phyloP scores from a whole-genome alignment of 1,140 invertebrate genomes.

The Steinernema feltiae region DNA sequence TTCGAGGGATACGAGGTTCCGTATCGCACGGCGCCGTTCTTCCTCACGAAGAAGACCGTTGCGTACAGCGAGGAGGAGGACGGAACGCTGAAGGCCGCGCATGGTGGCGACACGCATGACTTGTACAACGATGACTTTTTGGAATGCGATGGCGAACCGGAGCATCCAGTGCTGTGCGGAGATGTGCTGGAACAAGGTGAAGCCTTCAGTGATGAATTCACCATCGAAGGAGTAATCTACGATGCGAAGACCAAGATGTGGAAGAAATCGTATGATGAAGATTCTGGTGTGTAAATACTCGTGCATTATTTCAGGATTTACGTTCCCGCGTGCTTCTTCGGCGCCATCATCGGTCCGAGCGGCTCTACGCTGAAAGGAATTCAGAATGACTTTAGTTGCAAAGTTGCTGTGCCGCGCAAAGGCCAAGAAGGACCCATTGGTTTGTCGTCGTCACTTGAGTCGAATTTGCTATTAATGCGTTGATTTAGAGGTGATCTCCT shows the following conservation, averaged over 20 bases:
- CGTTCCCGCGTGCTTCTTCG: background rate
- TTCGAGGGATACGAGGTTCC: background rate
- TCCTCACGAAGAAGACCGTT: background rate
- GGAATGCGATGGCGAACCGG: background rate
- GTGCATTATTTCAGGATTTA: background rate
- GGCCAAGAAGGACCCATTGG: background rate
- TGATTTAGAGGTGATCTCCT: background rate
- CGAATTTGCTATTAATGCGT: background rate
- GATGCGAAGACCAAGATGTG: background rate
- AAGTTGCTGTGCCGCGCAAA: background rate
- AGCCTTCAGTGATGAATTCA: background rate
- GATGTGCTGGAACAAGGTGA: background rate
- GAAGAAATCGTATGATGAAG: background rate
- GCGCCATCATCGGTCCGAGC: background rate
- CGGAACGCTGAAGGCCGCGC: background rate
- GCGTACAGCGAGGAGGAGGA: background rate
- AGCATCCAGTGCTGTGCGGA: background rate
- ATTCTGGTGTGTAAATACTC: background rate
- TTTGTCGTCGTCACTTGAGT: background rate
- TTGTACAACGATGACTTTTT: background rate
- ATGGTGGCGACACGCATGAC: background rate
- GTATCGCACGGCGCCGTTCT: background rate
- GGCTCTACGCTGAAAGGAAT: background rate
- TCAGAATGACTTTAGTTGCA: background rate
- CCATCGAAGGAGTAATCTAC: background rate